These are phyloP conservation scores for Turdus rufiventris DNA, from an alignment of 2,113 vertebrate genomes.

Conservation along the genomic window DNA sequence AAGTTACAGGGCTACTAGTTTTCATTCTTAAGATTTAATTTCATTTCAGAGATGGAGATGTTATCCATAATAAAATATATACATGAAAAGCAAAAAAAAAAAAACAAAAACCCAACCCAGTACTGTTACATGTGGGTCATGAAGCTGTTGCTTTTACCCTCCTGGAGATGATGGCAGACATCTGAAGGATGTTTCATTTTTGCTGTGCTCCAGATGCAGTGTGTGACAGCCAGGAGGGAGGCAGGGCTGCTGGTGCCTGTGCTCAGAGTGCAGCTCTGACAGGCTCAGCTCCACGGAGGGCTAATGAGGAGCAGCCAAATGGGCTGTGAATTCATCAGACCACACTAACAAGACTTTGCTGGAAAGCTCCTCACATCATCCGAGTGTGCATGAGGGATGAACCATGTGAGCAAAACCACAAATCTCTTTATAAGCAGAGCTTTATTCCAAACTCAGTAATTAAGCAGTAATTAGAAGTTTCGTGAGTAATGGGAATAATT, in stretches of 20 bases:
- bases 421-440: background rate
- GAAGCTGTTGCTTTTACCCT: background rate
- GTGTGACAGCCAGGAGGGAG: background rate
- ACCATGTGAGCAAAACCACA: background rate
- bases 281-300: background rate
- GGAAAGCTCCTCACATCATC: background rate
- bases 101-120: background rate
- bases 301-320: constrained; percentile 27
- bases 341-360: background rate
- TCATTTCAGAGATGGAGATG: background rate
- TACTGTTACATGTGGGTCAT: background rate
- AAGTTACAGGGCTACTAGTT: background rate
- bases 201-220: background rate
- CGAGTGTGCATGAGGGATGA: background rate
- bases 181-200: background rate
- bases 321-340: background rate
- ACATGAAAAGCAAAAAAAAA: background rate
- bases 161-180: background rate
- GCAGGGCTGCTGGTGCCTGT: background rate
- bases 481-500: constrained; percentile 3
- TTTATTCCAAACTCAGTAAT: constrained; percentile 33
- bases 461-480: constrained; percentile 51
- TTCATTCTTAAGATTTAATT: background rate
- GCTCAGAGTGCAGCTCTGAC: background rate
- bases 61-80: background rate